phyloP scores from a whole-genome alignment of 2,888 invertebrate species.

The Rhorus exstirpatorius region DNA sequence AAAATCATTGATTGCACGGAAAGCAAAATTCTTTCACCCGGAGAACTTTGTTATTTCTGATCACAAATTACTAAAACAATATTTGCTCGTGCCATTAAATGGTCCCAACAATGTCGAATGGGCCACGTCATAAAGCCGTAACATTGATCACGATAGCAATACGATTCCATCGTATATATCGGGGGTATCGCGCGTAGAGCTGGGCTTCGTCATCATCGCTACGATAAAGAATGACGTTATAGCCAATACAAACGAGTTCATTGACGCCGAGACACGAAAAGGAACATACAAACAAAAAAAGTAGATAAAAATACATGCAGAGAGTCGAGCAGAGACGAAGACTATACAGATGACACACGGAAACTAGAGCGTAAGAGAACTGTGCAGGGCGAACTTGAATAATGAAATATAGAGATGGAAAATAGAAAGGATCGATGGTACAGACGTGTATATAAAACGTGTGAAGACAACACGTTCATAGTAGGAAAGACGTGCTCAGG shows the following conservation, averaged over 20 bases:
- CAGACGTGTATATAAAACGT: neutral
- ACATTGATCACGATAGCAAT: constrained; percentile 20
- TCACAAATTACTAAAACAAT: neutral
- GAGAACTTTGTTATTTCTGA: neutral
- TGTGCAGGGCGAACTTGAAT: neutral
- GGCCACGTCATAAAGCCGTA: constrained; percentile 30
- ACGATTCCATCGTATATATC: neutral
- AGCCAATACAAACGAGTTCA: constrained; percentile 49
- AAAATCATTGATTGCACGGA: no score
- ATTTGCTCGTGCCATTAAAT: neutral
- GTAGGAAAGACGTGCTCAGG: constrained; percentile 27
- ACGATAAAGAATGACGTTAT: constrained; percentile 28
- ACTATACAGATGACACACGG: constrained; percentile 21
- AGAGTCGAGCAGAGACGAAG: neutral
- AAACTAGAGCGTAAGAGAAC: constrained; percentile 26
- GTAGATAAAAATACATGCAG: constrained; percentile 19
- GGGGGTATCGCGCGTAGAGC: neutral
- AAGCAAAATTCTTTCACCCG: no score
- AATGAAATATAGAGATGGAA: constrained; percentile 14
- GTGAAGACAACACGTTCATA: constrained; percentile 4
- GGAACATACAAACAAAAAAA: constrained; percentile 1
- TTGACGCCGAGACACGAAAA: constrained; percentile 30
- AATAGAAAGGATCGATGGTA: neutral
- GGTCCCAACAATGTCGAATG: neutral
- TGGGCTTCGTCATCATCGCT: constrained; percentile 18